Base-by-base conservation (phyloP, 2,797 vertebrate species). In the Gadopsis bispinosus region DNA sequence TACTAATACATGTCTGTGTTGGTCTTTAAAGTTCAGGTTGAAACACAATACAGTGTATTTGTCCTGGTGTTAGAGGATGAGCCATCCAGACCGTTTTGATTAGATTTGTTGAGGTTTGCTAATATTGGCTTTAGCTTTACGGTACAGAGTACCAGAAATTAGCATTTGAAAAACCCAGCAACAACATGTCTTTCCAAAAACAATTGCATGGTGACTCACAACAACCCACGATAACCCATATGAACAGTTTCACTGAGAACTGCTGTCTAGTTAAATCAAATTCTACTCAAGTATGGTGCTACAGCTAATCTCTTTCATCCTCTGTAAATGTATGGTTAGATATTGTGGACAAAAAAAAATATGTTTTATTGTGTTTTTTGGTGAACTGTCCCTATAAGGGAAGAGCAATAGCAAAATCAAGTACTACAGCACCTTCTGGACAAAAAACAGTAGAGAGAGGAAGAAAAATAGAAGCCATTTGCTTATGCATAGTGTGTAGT, bases 401-500 rank as follows among this genome's bases (percentile, higher is more conserved):
- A 65, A 73, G 63, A 88, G 77, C 62, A 81, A 87, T 78, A 83
- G 63, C 7, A 69, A 79, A 80, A 61, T 50, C 1, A 65, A 73
- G 16, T 41, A 71, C 41, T 83, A 22, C 7, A 76, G 75, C 84
- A 89, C 84, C 81, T 86, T 90, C 43, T 69, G 31, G 39, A 66
- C 12, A 79, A 53, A 64, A 50, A 77, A 1, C 56, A 29, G 10
- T 1, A 71, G 7, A 54, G 11, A 41, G 7, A 12, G 39, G 7
- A 79, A 41, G 7, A 67, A 43, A 13, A 48, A 59, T 33, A 14
- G 43, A 86, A 75, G 55, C 63, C 69, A 71, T 80, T 51, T 72
- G 37, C 31, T 77, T 4, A 39, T 82, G 45, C 77, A 75, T 45
- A 77, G 66, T 63, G 74, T 73, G 58, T 64, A n/a, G 37, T 64